Evolutionary conservation across 2,888 invertebrate species (phyloP).

Genomic region (Tipula unca): DNA sequence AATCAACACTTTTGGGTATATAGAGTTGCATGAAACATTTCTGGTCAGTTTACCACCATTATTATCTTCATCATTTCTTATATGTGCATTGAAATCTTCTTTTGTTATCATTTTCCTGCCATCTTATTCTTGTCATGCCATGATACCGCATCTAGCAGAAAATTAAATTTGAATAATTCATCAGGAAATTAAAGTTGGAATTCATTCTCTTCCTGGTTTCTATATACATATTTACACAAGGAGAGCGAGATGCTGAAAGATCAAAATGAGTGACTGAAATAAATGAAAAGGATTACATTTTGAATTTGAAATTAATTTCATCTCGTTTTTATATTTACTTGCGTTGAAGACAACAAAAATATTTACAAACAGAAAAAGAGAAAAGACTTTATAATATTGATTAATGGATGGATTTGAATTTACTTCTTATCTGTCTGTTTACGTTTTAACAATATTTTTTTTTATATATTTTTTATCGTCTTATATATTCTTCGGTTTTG

Average conservation of each 20-base stretch:
- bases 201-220: background rate
- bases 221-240: background rate
- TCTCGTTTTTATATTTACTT: slow-evolving; percentile 3
- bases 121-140: no score
- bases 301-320: background rate
- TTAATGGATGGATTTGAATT: slow-evolving; percentile 14
- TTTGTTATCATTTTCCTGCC: no score
- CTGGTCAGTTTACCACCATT: no score
- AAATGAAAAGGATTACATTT: slow-evolving; percentile 2
- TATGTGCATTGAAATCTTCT: no score
- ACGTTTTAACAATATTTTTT: background rate
- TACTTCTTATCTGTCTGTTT: background rate
- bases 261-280: slow-evolving; percentile 8
- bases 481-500: background rate
- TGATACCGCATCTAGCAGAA: background rate
- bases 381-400: slow-evolving; percentile 14
- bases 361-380: background rate
- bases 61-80: no score
- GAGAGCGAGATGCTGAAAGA: background rate
- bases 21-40: no score
- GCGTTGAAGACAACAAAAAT: background rate
- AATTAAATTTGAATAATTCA: slow-evolving; percentile 8
- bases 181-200: background rate
- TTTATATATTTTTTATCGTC: background rate
- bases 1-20: no score